Evolutionary conservation across 2,888 invertebrate species (phyloP), one percentile per base, ranked within the genome.

Genomic region (Dermolepida albohirtum): DNA sequence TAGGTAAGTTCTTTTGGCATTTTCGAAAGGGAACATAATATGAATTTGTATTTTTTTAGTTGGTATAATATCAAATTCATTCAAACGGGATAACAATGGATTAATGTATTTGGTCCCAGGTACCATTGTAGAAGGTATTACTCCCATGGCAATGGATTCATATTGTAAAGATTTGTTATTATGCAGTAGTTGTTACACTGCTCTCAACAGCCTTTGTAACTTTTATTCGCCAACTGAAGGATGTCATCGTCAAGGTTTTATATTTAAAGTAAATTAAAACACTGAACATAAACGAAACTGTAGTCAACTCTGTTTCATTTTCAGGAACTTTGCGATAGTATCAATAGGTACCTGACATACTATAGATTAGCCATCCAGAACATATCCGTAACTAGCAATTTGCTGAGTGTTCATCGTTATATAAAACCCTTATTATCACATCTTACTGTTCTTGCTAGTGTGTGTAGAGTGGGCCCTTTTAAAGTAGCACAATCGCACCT

Each of bases 291-390:
- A 34, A 34, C 34, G 34, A 8, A 2, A 34, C 34, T 34, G 6
- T 34, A 44, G 51, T 0, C 12, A 49, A 16, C 49, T 39, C 34
- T 47, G 52, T 55, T 67, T 14, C 64, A 39, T 70, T 77, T 80
- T 59, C 72, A 90, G 90, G 88, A 89, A 5, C 83, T 90, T 50
- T 88, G 90, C 72, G 87, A 88, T 72, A 87, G 88, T 14, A 83
- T 91, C 16, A 84, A 86, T 65, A 84, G 85, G 12, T 90, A 89
- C 74, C 79, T 91, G 16, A 78, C 87, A 17, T 86, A 87, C 41
- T 90, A 89, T 77, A 86, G 89, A 2, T 79, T 87, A 12, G 81
- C 81, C 2, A 74, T 78, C n/a, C 74, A 82, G 10, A 77, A 76
- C 10, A 74, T 81, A 47, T 74, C 80, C 1, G 78, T 81, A 68